Conservation (phyloP, 2,797 vertebrate species). For the Dicrostonyx torquatus region DNA sequence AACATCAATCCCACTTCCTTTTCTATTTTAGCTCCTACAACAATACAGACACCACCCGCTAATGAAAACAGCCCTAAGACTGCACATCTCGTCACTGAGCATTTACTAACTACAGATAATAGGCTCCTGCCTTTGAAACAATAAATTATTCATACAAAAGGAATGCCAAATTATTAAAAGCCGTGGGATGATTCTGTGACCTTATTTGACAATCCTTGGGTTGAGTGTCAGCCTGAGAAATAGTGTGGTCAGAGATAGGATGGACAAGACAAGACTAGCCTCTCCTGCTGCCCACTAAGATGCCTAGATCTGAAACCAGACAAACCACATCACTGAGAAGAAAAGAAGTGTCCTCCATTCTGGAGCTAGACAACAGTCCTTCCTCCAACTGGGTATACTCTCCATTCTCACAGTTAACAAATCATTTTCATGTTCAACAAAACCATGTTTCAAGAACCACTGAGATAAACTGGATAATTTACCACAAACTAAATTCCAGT, state of each 20-base stretch:
- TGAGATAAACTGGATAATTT: not conserved
- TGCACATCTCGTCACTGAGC: constrained; percentile 63
- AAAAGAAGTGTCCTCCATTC: not conserved
- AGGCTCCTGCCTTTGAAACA: constrained; percentile 56
- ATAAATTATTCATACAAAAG: constrained; percentile 79
- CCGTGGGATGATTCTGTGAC: constrained; percentile 51
- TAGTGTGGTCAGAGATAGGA: not conserved
- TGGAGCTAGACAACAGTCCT: not conserved
- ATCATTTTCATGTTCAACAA: not conserved
- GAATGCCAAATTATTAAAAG: constrained; percentile 79
- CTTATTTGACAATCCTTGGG: constrained; percentile 57
- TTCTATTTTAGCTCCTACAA: constrained; percentile 69
- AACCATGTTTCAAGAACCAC: constrained; percentile 41
- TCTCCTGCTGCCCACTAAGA: not conserved
- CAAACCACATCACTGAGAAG: not conserved
- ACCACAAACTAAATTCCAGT: not conserved
- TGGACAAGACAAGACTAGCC: not conserved
- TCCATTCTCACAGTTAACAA: not conserved
- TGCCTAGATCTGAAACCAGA: not conserved
- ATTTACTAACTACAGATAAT: constrained; percentile 73
- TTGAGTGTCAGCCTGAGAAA: constrained; percentile 66
- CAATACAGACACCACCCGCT: constrained; percentile 30
- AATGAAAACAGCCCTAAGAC: constrained; percentile 69
- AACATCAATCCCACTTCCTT: constrained; percentile 60
- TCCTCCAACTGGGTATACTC: not conserved